Evolutionary conservation across 2,888 invertebrate species (phyloP).

Genomic region (Patella ulyssiponensis): DNA sequence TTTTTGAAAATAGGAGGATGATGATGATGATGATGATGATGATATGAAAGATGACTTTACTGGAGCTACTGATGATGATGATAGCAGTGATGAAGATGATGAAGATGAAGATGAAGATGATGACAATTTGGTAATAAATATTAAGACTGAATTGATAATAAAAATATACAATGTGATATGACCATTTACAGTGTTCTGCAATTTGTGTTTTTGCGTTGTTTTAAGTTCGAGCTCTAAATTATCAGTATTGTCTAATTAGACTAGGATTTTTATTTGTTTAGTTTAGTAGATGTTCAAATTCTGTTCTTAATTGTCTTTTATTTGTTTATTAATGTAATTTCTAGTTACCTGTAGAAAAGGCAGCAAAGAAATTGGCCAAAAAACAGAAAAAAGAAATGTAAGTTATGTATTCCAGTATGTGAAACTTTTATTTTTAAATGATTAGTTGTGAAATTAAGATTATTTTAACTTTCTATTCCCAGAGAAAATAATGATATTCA

Average conservation of each 20-base stretch:
- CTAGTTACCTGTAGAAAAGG: slow-evolving; percentile 88
- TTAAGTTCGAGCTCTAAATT: too few species aligned
- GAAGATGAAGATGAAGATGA: slow-evolving; percentile 36
- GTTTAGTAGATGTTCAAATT: background rate
- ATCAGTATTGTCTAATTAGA: too few species aligned
- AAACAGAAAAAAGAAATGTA: slow-evolving; percentile 80
- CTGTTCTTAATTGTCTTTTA: background rate
- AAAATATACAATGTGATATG: too few species aligned
- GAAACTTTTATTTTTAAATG: too few species aligned
- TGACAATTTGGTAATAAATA: background rate
- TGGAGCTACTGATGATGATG: slow-evolving; percentile 14
- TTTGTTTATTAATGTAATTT: slow-evolving; percentile 72
- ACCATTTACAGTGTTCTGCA: too few species aligned
- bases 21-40: background rate
- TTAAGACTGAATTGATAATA: too few species aligned
- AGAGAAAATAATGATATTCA: too few species aligned
- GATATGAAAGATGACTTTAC: background rate
- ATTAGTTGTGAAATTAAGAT: too few species aligned
- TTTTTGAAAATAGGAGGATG: background rate
- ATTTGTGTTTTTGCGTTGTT: too few species aligned
- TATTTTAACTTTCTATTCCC: too few species aligned
- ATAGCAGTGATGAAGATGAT: slow-evolving; percentile 30
- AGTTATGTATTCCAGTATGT: too few species aligned
- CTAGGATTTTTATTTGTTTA: too few species aligned
- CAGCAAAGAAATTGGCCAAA: slow-evolving; percentile 83